Evolutionary conservation across 2,113 vertebrate genomes (phyloP), one percentile per base, ranked within the genome.

Genomic region (Nibea albiflora): DNA sequence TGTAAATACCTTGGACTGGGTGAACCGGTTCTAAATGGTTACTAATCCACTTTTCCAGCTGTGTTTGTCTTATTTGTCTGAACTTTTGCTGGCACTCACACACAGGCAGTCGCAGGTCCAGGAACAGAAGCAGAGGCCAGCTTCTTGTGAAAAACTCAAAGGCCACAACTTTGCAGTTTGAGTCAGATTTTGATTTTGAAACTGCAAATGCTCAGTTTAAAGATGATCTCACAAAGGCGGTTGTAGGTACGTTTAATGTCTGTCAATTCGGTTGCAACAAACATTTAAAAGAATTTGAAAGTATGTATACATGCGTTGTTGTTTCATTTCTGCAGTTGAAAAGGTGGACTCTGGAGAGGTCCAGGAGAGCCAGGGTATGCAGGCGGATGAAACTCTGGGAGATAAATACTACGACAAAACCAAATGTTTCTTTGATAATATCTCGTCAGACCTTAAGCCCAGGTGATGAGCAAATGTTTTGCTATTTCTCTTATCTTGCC

Each of bases 101-200:
- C 90, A 8, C 89, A 99, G 98, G 97, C 31, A 96, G 95, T 84
- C 96, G 98, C 64, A 93, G 97, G 84, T 93, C 96, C 65, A 95
- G 98, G 86, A 98, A 97, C 89, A 96, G 97, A 68, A 97, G 95
- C 83, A 94, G 96, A 92, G 98, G 98, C 54, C 98, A 99, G 54
- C 97, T 95, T 83, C 95, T 97, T 3, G 97, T 97, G 12, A 89
- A 96, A 46, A 93, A 92, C 50, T 89, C 94, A 8, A 99, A 98
- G 89, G 94, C 97, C 44, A 97, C 92, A 8, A 96, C 96, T 1
- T 94, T 99, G 85, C 97, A 97, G 90, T 99, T 99, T 90, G 98
- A 99, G 88, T 96, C 97, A 0, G 98, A 99, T 92, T 99, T 99
- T 93, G 98, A 99, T 84, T 99, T 99, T 92, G 98, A 99, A 95